These are phyloP conservation scores for Pyxicephalus adspersus DNA, from an alignment of 2,113 vertebrate genomes.

Conservation along the genomic window DNA sequence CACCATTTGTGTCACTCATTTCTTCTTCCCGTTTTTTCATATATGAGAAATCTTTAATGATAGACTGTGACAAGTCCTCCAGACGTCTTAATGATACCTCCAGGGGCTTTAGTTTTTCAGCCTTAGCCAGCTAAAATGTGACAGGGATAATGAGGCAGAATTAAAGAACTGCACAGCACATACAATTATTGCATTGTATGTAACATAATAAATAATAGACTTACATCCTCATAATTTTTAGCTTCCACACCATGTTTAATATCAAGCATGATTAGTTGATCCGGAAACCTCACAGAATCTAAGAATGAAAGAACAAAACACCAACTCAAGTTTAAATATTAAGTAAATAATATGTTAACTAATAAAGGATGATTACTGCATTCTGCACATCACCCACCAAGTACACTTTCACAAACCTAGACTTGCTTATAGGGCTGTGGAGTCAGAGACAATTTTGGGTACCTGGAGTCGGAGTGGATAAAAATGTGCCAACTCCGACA, in stretches of 20 bases:
- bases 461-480: too few species aligned
- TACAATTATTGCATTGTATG: not conserved
- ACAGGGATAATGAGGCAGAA: not conserved
- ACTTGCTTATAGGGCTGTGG: too few species aligned
- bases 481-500: too few species aligned
- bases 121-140: conserved; percentile 58
- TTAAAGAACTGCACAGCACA: not conserved
- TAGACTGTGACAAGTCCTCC: conserved; percentile 60
- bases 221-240: conserved; percentile 61
- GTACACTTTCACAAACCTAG: too few species aligned
- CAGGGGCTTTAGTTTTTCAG: conserved; percentile 62
- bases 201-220: not conserved
- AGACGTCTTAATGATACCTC: conserved; percentile 61
- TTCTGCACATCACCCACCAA: too few species aligned
- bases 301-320: not conserved
- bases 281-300: conserved; percentile 52
- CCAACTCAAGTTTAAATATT: not conserved
- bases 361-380: too few species aligned
- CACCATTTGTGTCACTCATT: conserved; percentile 63
- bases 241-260: conserved; percentile 62
- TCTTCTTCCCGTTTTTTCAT: conserved; percentile 65
- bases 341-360: too few species aligned
- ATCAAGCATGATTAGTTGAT: conserved; percentile 57
- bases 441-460: too few species aligned
- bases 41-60: conserved; percentile 63